phyloP scores from a whole-genome alignment of 2,113 vertebrate species.

The Dipodomys ordii region DNA sequence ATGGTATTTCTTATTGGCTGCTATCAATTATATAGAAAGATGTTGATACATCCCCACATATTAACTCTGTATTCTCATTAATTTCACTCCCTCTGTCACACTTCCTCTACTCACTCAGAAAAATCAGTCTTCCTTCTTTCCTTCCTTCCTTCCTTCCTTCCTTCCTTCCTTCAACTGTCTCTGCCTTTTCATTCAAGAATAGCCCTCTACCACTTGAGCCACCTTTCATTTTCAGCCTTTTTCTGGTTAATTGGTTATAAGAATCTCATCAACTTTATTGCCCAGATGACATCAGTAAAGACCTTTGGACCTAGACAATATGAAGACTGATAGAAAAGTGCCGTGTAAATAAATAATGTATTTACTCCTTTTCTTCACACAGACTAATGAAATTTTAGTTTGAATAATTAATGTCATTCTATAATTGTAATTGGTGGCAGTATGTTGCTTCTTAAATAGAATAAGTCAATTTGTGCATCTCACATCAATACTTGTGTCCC shows the following conservation, averaged over 20 bases:
- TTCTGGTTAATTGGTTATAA: slow-evolving; percentile 11
- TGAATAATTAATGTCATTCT: background rate
- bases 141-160: no score
- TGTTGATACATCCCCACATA: no score
- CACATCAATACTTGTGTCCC: background rate
- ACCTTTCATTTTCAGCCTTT: no score
- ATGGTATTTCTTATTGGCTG: no score
- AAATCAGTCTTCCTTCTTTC: no score
- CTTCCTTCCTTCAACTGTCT: no score
- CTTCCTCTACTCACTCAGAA: no score
- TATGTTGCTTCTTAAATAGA: background rate
- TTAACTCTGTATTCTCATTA: no score
- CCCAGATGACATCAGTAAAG: background rate
- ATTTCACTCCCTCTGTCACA: no score
- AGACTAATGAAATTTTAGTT: background rate
- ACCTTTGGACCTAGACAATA: background rate
- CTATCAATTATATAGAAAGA: no score
- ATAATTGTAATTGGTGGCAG: background rate
- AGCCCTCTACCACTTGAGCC: no score
- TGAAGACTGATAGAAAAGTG: background rate
- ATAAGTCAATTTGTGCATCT: background rate
- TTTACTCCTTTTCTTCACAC: background rate
- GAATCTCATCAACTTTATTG: background rate
- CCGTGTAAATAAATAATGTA: background rate
- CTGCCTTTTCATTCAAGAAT: no score